Base-by-base conservation (phyloP, 2,113 vertebrate genomes). In the Macquaria australasica region DNA sequence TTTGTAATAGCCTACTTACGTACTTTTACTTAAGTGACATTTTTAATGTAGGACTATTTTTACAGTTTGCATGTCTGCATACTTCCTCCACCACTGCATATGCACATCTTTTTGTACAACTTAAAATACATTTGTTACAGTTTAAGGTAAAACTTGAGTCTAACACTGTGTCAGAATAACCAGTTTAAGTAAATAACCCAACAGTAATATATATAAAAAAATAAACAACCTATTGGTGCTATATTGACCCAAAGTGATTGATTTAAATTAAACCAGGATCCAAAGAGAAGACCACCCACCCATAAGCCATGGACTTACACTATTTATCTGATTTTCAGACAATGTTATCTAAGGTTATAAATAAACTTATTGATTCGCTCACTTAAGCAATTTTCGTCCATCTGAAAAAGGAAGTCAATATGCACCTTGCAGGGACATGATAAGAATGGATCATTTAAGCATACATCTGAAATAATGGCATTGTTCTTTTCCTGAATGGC, bases 341-440 rank as follows among this genome's bases (percentile, higher is more conserved):
- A 86, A 84, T 80, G 73, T 70, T 87, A 79, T 85, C 81, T 68
- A 34, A 87, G 64, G 7, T 71, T 88, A 67, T 64, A 84, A 91
- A 93, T 84, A 87, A 90, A 87, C 25, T 0, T 92, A 94, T 93
- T 85, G 91, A 95, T 93, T 89, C 59, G 2, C 83, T 84, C 77
- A 75, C 81, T 90, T 84, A 80, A 89, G 76, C 70, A 81, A 87
- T 79, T 87, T 91, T 81, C 56, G 1, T 84, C 69, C 76, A 81
- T 90, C 76, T 84, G 39, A 63, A 83, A 69, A 73, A 64, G 45
- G 21, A 55, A 84, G 86, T 93, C 88, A 73, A 94, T 94, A 89
- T 63, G 67, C 62, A 82, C 86, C 94, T 93, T 86, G 82, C 84
- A 85, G 90, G 83, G 81, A 89, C 87, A 78, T 67, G 75, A 92